phyloP scores from a whole-genome alignment of 2,888 invertebrate genomes.

The Malacosoma neustria region DNA sequence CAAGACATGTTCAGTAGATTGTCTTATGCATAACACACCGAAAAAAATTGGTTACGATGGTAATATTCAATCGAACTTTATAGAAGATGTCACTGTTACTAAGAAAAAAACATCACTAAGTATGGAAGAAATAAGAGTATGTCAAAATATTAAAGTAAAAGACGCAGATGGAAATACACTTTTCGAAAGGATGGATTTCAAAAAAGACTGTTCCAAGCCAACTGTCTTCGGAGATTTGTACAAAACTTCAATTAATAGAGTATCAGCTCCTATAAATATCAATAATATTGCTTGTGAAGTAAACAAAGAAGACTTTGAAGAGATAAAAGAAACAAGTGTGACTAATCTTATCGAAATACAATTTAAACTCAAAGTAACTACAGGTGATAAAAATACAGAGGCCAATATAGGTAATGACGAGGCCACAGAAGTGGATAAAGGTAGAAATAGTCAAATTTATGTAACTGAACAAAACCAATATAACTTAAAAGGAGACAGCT shows the following conservation, averaged over 20 bases:
- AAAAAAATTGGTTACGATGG: constrained; percentile 5
- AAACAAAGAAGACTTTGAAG: constrained; percentile 13
- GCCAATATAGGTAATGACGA: constrained; percentile 28
- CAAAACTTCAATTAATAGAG: constrained; percentile 29
- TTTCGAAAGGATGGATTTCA: constrained; percentile 42
- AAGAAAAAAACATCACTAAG: constrained; percentile 30
- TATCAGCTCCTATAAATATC: constrained; percentile 22
- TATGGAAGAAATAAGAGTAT: constrained; percentile 36
- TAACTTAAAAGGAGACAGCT: constrained; percentile 22
- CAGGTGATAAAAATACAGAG: constrained; percentile 37
- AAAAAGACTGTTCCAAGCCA: constrained; percentile 10
- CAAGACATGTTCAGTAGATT: constrained; percentile 18
- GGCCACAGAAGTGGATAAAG: constrained; percentile 10
- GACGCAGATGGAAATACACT: constrained; percentile 43
- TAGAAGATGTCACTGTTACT: constrained; percentile 32
- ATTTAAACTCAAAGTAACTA: constrained; percentile 41
- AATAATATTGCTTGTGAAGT: constrained; percentile 13
- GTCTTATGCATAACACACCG: constrained; percentile 9
- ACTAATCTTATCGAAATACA: constrained; percentile 47
- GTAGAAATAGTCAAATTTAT: constrained; percentile 9
- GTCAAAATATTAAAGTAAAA: constrained; percentile 34
- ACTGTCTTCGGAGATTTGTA: constrained; percentile 32
- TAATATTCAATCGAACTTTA: constrained; percentile 23
- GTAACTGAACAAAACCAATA: constrained; percentile 27
- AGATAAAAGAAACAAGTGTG: constrained; percentile 28